Evolutionary conservation across 2,888 invertebrate species (phyloP), one percentile per base, ranked within the genome.

Genomic region (Parapristionchus giblindavisi): DNA sequence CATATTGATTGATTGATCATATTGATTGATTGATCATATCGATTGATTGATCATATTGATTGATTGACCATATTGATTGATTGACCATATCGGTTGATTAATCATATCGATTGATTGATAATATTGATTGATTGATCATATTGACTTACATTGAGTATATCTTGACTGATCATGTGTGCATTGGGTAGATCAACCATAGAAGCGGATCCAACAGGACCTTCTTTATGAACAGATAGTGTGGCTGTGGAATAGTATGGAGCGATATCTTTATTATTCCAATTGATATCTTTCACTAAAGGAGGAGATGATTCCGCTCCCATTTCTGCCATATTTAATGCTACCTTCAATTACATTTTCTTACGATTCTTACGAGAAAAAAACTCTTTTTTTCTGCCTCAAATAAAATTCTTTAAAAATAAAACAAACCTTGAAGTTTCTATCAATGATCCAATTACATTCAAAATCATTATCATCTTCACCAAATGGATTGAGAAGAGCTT

Each of bases 391-490:
- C 70, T 27, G 56, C 70, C 70, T 54, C 24, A 0, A 24, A 68
- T 51, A 34, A 14, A 6, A n/a, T 56, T 56, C 6, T 24, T 24
- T 24, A 14, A 17, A 43, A 43, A 43, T 43, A 8, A 24, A 14
- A 40, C 29, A 21, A 2, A 58, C 60, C 61, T 60, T 48, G 17
- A 60, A 61, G 51, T 60, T 73, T 21, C 75, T n/a, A 51, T 75
- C 75, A 38, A 75, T 61, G 29, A 75, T 61, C 75, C 75, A 75
- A 70, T 70, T 75, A 40, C 75, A 75, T 17, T 75, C 75, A 48
- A 75, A 75, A 27, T 75, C 75, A 32, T 75, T 68, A n/a, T 75
- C 75, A 38, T 75, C 75, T 29, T 43, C 61, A 21, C 75, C 75
- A 27, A 75, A 75, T 34, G 75, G 75, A 51, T 75, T 75, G 51